A percentile compares a stretch with the other conserved stretches of the same genome.
These are phyloP conservation scores for Saturnia japonica DNA, from an alignment of 2,888 invertebrate genomes.

Conservation along the genomic window DNA sequence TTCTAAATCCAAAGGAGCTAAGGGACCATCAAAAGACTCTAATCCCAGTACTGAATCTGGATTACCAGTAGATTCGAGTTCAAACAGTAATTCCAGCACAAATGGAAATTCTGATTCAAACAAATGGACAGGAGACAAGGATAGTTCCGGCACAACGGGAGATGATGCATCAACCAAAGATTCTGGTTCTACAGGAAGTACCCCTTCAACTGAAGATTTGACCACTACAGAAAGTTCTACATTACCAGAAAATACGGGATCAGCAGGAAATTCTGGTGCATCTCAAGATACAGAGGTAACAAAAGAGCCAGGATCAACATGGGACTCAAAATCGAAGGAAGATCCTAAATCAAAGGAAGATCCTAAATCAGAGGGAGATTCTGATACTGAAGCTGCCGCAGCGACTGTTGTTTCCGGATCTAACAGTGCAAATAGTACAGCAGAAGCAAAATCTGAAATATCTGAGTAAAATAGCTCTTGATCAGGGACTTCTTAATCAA, in stretches of 20 bases:
- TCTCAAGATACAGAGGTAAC: too few relatives aligned
- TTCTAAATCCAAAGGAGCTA: background rate
- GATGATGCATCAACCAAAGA: background rate
- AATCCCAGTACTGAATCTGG: background rate
- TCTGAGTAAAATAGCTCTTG: background rate
- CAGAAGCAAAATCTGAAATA: background rate
- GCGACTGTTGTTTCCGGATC: background rate
- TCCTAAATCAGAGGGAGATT: background rate
- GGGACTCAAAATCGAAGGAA: background rate
- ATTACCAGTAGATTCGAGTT: background rate
- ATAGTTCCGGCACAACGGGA: background rate
- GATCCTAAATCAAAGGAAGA: background rate
- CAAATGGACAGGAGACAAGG: too few relatives aligned
- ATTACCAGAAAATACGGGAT: background rate
- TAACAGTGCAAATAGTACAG: background rate
- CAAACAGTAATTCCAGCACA: background rate
- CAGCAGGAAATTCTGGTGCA: too few relatives aligned
- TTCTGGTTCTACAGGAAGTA: background rate
- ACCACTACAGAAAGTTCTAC: too few relatives aligned
- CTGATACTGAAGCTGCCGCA: conserved; percentile 11
- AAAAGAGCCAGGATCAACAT: too few relatives aligned
- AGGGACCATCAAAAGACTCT: background rate
- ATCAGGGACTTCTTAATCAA: background rate
- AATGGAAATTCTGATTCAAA: background rate
- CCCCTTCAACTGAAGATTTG: background rate